Percentiles rank a stretch among this genome's conserved stretches.
Conservation (phyloP, 2,888 invertebrate genomes). For the Coenonympha glycerion region DNA sequence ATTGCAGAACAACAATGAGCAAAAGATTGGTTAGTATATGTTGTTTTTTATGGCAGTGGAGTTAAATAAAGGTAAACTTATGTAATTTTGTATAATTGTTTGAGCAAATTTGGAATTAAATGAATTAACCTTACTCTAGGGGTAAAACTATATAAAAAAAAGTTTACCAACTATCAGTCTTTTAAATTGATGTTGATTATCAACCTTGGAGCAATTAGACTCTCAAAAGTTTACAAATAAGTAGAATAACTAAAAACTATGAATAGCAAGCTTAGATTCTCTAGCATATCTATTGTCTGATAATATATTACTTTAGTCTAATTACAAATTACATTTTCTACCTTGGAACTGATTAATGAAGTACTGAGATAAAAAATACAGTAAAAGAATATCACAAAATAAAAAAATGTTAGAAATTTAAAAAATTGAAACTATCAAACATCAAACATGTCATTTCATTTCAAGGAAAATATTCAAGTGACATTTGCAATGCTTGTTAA, state of each 20-base stretch:
- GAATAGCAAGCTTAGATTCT: conserved; percentile 35
- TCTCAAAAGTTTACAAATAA: conserved; percentile 74
- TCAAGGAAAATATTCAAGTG: not conserved
- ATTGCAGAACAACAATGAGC: conserved; percentile 26
- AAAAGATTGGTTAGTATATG: conserved; percentile 27
- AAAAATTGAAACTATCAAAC: not conserved
- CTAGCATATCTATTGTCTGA: conserved; percentile 58
- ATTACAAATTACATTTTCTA: conserved; percentile 24
- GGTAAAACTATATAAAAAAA: conserved; percentile 74
- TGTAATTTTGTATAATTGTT: conserved; percentile 44
- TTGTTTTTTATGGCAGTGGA: conserved; percentile 45
- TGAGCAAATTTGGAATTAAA: conserved; percentile 74
- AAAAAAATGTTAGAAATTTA: too few species aligned
- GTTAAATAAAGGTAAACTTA: conserved; percentile 46
- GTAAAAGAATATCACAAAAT: not conserved
- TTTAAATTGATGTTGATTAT: conserved; percentile 76
- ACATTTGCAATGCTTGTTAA: not conserved
- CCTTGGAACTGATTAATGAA: conserved; percentile 8
- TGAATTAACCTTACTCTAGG: conserved; percentile 69
- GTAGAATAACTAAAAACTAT: conserved; percentile 30
- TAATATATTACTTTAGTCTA: conserved; percentile 36
- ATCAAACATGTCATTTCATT: too few species aligned
- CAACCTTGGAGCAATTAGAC: conserved; percentile 68
- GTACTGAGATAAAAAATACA: too few species aligned
- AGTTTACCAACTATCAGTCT: conserved; percentile 77